phyloP scores from a whole-genome alignment of 2,888 invertebrate genomes.

The Tachina fera region DNA sequence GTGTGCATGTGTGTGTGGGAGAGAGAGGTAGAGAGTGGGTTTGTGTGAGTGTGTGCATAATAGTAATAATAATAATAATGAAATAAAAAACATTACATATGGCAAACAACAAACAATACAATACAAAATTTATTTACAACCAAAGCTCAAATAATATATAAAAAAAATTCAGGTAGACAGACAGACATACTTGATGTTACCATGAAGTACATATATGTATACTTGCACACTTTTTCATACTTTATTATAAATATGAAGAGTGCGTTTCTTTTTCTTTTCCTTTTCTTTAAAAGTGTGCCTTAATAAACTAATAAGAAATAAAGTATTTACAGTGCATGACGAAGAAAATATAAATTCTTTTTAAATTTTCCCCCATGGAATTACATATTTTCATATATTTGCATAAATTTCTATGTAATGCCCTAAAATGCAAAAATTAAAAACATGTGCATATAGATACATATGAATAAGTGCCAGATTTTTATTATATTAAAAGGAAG shows the following conservation, averaged over 20 bases:
- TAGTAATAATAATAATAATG: conserved; percentile 58
- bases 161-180: conserved; percentile 3
- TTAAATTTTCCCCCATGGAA: background rate
- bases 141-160: conserved; percentile 36
- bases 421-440: too few relatives aligned
- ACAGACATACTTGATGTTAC: conserved; percentile 12
- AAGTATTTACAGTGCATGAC: background rate
- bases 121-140: conserved; percentile 55
- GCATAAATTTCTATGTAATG: background rate
- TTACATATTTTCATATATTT: background rate
- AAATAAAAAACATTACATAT: conserved; percentile 55
- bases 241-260: background rate
- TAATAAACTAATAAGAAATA: background rate
- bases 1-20: too few relatives aligned
- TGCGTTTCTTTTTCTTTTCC: background rate
- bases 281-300: background rate
- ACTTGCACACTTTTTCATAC: background rate
- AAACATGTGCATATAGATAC: too few relatives aligned
- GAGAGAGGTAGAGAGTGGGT: background rate
- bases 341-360: background rate
- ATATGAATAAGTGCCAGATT: too few relatives aligned
- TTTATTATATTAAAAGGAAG: too few relatives aligned
- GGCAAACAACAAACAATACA: conserved; percentile 53
- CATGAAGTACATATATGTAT: conserved; percentile 14
- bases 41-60: conserved; percentile 7